Percentiles rank a stretch among this genome's conserved stretches.
phyloP scores from a whole-genome alignment of 2,888 invertebrate species.

The Mesochorus sp. region DNA sequence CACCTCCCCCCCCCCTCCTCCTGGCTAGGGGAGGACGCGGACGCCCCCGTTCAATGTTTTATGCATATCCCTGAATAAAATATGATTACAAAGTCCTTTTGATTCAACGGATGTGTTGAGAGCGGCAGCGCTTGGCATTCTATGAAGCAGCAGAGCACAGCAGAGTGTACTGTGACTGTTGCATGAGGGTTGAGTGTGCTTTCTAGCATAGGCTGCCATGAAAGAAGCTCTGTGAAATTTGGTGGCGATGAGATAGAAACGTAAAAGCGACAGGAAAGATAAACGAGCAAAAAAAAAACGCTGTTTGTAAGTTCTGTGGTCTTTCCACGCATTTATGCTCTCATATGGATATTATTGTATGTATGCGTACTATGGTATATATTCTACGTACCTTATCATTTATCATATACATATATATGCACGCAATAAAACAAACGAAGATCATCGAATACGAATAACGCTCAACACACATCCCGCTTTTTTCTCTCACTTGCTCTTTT shows the following conservation, averaged over 20 bases:
- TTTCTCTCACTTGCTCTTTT: constrained; percentile 13
- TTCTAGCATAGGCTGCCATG: background rate
- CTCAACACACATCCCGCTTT: constrained; percentile 23
- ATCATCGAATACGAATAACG: constrained; percentile 12
- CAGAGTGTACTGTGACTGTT: constrained; percentile 15
- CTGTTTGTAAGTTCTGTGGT: constrained; percentile 40
- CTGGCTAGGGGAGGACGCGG: constrained; percentile 56
- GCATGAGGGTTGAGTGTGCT: constrained; percentile 11
- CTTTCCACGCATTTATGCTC: background rate
- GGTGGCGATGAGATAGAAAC: constrained; percentile 5
- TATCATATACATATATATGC: constrained; percentile 27
- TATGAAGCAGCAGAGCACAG: constrained; percentile 54
- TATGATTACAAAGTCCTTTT: constrained; percentile 76
- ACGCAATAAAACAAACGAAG: constrained; percentile 23
- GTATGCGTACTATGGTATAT: background rate
- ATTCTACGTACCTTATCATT: background rate
- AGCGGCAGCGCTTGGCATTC: constrained; percentile 51
- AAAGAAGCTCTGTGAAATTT: constrained; percentile 32
- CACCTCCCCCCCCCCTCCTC: too few species aligned
- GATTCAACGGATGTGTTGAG: constrained; percentile 70
- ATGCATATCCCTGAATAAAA: constrained; percentile 76
- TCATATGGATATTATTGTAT: background rate
- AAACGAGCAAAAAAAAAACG: constrained; percentile 29
- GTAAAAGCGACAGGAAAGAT: constrained; percentile 4
- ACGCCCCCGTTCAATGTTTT: constrained; percentile 70